Evolutionary conservation across 2,797 vertebrate species (phyloP), one percentile per base, ranked within the genome.

Genomic region (Crocidura indochinensis): DNA sequence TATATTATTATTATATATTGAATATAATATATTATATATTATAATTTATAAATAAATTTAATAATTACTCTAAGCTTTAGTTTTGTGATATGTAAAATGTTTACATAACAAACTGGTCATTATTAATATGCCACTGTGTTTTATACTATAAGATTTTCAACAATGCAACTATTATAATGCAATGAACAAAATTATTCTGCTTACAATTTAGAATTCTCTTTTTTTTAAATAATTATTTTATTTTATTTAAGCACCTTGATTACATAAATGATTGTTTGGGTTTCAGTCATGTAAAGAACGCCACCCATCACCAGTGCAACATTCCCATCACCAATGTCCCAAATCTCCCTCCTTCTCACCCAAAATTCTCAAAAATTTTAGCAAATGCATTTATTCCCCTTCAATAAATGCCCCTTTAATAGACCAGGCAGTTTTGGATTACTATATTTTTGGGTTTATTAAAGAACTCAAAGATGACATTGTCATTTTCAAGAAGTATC

Each of bases 1-100:
- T 38, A 38, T 38, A 38, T 38, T 38, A 38, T 38, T 38, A 38
- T 38, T 38, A 38, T 38, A 38, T 38, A 38, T 38, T 38, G 38
- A 38, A 38, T 38, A 38, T 38, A 38, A 38, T 38, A 38, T 38
- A 5, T 38, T 38, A 38, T 51, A 51, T 51, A 10, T 51, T 51
- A 51, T 51, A 51, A 10, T 51, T 15, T 15, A 51, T 15, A 51
- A 51, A 51, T 51, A 15, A 51, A 15, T 51, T 10, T 38, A 38
- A 38, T 38, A 68, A 82, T 10, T 2, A 1, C 19, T 76, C 76
- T 67, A 67, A 88, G 11, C 60, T 64, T 88, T 9, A 49, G 31
- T 84, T 83, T 75, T 44, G 29, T 91, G 74, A 71, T 62, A 62
- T n/a, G 29, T 65, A 87, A 90, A 83, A 69, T 67, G 90, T 90